Evolutionary conservation across 2,113 vertebrate species (phyloP).

Genomic region (Caloenas nicobarica): DNA sequence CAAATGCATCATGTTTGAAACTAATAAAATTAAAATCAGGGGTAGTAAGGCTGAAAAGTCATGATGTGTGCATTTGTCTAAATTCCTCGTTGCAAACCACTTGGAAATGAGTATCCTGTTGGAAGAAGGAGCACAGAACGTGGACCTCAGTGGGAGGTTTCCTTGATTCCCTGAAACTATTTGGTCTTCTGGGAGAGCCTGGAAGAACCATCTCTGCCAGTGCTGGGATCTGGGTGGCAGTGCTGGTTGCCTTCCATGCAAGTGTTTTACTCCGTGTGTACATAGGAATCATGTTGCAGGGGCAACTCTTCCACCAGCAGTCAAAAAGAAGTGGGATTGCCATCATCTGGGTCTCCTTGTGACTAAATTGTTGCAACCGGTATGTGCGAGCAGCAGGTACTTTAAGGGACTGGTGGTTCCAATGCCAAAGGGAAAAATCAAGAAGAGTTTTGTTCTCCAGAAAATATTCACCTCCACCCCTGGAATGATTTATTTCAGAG

Average conservation of each 20-base stretch:
- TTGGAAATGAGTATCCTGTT: neutral
- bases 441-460: neutral
- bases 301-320: neutral
- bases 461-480: neutral
- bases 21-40: neutral
- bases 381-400: neutral
- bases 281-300: neutral
- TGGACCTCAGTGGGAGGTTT: neutral
- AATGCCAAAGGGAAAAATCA: neutral
- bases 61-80: neutral
- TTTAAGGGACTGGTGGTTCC: neutral
- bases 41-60: neutral
- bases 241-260: neutral
- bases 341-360: neutral
- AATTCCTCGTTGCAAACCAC: neutral
- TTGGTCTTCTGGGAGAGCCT: neutral
- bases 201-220: neutral
- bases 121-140: neutral
- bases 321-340: neutral
- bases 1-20: neutral
- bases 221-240: neutral
- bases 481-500: neutral
- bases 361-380: no score
- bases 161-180: neutral
- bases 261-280: neutral